A percentile compares a stretch with the other conserved stretches of the same genome.
phyloP scores from a whole-genome alignment of 2,797 vertebrate genomes.

The Enteromius thamalakanensis region DNA sequence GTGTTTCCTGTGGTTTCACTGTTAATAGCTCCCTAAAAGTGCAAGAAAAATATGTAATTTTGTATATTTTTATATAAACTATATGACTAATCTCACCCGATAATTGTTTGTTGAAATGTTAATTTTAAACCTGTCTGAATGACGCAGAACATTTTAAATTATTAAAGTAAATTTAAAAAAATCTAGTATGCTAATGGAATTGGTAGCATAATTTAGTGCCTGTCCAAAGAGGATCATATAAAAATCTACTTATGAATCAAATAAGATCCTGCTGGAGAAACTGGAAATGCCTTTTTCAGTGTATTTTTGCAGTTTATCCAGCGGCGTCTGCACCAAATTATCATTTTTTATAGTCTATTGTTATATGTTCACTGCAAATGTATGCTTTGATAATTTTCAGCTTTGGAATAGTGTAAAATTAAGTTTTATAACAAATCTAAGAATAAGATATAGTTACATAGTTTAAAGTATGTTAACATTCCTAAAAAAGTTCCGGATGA shows the following conservation, averaged over 20 bases:
- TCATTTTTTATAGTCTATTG: neutral
- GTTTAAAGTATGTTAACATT: neutral
- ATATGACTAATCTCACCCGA: neutral
- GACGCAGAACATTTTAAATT: neutral
- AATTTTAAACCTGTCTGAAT: neutral
- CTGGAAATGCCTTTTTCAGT: neutral
- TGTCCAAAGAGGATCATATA: neutral
- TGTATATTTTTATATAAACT: neutral
- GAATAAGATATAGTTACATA: neutral
- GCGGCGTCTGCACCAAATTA: neutral
- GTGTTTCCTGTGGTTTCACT: constrained; percentile 18
- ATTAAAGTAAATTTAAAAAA: too few relatives aligned
- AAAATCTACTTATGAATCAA: neutral
- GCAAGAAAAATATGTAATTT: neutral
- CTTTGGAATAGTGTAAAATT: neutral
- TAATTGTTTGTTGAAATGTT: neutral
- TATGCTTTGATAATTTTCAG: neutral
- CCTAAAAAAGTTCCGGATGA: neutral
- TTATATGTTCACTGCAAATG: neutral
- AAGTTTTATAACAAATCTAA: neutral
- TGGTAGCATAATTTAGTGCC: neutral
- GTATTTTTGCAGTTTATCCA: neutral
- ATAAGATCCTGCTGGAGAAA: neutral
- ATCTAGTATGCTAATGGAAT: neutral
- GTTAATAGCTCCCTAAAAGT: neutral